Base-by-base conservation (phyloP, 2,113 vertebrate genomes). In the Petaurus breviceps region DNA sequence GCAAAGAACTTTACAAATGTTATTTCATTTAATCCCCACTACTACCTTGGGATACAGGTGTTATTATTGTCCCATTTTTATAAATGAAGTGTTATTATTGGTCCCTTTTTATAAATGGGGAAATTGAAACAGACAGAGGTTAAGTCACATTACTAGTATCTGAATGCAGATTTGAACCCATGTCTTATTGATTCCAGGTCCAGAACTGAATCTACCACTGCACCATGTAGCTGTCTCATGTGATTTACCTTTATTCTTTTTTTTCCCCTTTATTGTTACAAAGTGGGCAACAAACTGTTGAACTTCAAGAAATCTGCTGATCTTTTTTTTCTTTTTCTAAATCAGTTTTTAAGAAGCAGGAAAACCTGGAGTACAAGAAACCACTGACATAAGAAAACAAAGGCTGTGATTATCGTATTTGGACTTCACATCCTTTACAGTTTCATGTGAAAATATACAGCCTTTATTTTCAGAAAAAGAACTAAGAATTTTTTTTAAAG, bases 271-370 rank as follows among this genome's bases (percentile, higher is more conserved):
- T 77, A 19, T 96, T 94, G 49, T 93, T 96, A 90, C 14, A 94
- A 92, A 96, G 93, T 31, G 52, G 92, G 94, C 68, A 89, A 55
- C 7, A 92, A 90, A 16, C 28, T 93, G 49, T 53, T 93, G 61
- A 61, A 90, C 43, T 96, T 43, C 91, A 90, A 92, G 77, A 77
- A 89, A 91, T 91, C 89, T 53, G 51, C 14, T 31, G 61, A 37
- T 37, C 14, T 37, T 11, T 61, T 61, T 37, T 11, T 61, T 61
- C 28, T 31, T 37, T 68, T 68, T 55, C 26, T 55, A 26, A 37
- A 37, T 55, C 57, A 68, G 61, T 68, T 68, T 37, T 37, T 68
- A 37, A 37, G 12, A 68, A 68, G 12, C 28, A 68, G 31, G 57
- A 3, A 68, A 31, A 68, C 12, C 28, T 14, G 11, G 31, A 68